Conservation (phyloP, 1,140 invertebrate species). For the Matsumurasca onukii region DNA sequence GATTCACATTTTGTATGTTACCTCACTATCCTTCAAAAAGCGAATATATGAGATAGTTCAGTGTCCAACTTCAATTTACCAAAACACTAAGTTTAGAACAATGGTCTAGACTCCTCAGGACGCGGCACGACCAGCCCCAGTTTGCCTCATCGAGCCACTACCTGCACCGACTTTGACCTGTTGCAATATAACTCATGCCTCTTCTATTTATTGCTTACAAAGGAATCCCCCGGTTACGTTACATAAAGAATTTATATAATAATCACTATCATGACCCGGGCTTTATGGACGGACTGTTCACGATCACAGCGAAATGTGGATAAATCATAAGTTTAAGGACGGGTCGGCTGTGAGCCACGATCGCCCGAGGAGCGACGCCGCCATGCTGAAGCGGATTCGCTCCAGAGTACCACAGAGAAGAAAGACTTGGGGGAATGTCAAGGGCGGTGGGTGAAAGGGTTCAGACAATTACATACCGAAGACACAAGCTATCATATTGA, state of each 20-base stretch:
- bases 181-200: slow-evolving; percentile 11
- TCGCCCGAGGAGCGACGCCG: slow-evolving; percentile 2
- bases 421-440: slow-evolving; percentile 17
- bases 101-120: no score
- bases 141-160: not conserved
- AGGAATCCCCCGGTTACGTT: slow-evolving; percentile 7
- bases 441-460: slow-evolving; percentile 20
- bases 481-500: not conserved
- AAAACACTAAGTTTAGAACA: no score
- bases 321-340: slow-evolving; percentile 23
- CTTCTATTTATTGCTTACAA: not conserved
- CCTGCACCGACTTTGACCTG: no score
- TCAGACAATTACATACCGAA: not conserved
- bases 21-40: no score
- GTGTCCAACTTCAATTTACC: no score
- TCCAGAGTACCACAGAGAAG: no score
- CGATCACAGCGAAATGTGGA: slow-evolving; percentile 17
- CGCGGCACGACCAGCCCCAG: no score
- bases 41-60: no score
- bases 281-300: slow-evolving; percentile 16
- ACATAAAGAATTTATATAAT: slow-evolving; percentile 28
- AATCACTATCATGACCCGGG: slow-evolving; percentile 17
- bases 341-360: not conserved
- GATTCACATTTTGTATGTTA: no score
- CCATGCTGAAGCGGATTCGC: not conserved